phyloP scores from a whole-genome alignment of 2,888 invertebrate species.

The Xestia rhomboidea region DNA sequence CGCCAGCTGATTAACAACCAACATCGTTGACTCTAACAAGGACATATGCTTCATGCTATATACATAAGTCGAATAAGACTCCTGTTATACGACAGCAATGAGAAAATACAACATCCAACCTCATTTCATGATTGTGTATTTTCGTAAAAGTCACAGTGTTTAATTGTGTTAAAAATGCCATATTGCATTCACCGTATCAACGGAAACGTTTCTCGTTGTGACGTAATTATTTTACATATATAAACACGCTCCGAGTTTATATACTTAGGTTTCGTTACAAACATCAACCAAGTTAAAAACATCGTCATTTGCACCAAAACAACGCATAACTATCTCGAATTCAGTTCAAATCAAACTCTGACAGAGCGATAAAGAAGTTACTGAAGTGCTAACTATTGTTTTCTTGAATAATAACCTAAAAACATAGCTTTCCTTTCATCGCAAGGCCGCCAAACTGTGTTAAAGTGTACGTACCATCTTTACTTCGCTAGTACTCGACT shows the following conservation, averaged over 20 bases:
- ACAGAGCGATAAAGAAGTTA: conserved; percentile 46
- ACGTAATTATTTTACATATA: conserved; percentile 59
- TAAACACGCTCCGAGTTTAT: conserved; percentile 27
- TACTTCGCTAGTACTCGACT: conserved; percentile 84
- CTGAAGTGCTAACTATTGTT: conserved; percentile 52
- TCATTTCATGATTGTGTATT: background rate
- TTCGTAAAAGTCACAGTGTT: conserved; percentile 2
- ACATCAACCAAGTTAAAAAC: conserved; percentile 28
- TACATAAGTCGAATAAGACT: conserved; percentile 1
- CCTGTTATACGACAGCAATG: background rate
- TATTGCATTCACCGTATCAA: conserved; percentile 30
- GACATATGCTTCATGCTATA: background rate
- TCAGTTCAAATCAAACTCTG: conserved; percentile 32
- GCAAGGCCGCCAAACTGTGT: conserved; percentile 69
- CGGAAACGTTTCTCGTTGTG: conserved; percentile 54
- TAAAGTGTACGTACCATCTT: conserved; percentile 83
- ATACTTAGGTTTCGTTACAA: conserved; percentile 27
- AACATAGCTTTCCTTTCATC: conserved; percentile 55
- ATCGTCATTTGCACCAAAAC: conserved; percentile 38
- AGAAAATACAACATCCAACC: background rate
- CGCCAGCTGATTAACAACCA: conserved; percentile 33
- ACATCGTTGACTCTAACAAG: conserved; percentile 17
- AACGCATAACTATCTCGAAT: conserved; percentile 29
- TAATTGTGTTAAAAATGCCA: conserved; percentile 34
- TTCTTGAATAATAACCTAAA: conserved; percentile 66